Evolutionary conservation across 2,797 vertebrate genomes (phyloP).

Genomic region (Falco cherrug): DNA sequence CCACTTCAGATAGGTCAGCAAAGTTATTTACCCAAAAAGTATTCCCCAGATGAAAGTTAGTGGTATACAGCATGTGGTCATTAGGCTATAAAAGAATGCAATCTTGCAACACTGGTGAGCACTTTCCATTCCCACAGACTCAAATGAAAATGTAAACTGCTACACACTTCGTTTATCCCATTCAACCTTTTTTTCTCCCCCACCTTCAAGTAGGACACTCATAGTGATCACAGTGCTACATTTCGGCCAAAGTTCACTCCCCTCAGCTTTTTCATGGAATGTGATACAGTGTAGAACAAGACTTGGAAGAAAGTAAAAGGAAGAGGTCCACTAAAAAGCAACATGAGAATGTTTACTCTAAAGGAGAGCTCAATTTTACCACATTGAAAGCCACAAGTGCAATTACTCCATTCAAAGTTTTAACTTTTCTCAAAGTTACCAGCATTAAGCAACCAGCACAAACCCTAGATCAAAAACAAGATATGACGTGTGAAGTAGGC

Average conservation of each 20-base stretch:
- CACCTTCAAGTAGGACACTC: neutral
- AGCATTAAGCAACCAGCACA: neutral
- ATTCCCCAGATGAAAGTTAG: neutral
- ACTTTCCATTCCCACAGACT: neutral
- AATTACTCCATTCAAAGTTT: neutral
- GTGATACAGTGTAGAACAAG: neutral
- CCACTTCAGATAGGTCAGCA: neutral
- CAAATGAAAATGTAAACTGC: neutral
- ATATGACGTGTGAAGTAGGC: neutral
- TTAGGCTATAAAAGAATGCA: neutral
- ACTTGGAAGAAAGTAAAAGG: neutral
- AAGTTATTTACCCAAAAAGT: neutral
- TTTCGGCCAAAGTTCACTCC: neutral
- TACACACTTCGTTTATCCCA: neutral
- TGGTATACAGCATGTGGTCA: neutral
- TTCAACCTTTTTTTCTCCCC: neutral
- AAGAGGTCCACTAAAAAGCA: neutral
- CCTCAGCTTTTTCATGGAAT: neutral
- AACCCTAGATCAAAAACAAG: neutral
- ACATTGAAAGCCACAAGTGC: neutral
- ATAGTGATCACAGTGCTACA: neutral
- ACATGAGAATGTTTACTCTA: neutral
- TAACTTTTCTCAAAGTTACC: neutral
- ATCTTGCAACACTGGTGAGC: neutral
- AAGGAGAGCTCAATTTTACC: neutral